Evolutionary conservation across 2,888 invertebrate genomes (phyloP).

Genomic region (Drosophila sordidapex): DNA sequence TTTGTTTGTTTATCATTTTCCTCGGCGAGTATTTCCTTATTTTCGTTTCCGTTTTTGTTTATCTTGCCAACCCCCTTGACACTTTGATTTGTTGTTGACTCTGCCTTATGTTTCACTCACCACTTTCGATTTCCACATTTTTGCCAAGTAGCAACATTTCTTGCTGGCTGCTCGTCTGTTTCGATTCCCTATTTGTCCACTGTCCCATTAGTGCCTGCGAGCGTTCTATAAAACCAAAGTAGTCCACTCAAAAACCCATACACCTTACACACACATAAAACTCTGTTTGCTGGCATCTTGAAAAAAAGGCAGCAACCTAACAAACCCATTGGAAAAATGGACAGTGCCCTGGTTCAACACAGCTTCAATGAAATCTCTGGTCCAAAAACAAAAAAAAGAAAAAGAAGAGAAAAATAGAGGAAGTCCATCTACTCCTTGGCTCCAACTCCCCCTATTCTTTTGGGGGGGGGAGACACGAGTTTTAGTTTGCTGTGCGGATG

Average conservation of each 20-base stretch:
- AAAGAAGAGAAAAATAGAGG: neutral
- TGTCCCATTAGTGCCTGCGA: slow-evolving; percentile 35
- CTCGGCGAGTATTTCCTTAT: slow-evolving; percentile 19
- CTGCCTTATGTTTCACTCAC: slow-evolving; percentile 51
- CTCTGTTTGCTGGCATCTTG: slow-evolving; percentile 23
- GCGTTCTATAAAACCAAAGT: slow-evolving; percentile 67
- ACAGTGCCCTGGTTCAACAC: slow-evolving; percentile 44
- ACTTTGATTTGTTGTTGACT: slow-evolving; percentile 64
- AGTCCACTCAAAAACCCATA: slow-evolving; percentile 70
- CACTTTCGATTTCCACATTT: slow-evolving; percentile 50
- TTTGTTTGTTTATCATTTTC: slow-evolving; percentile 30
- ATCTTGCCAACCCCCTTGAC: slow-evolving; percentile 49
- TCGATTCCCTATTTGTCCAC: slow-evolving; percentile 18
- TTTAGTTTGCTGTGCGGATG: slow-evolving; percentile 45
- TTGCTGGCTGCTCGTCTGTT: slow-evolving; percentile 13
- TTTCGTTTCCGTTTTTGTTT: slow-evolving; percentile 50
- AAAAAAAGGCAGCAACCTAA: slow-evolving; percentile 33
- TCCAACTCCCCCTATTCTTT: neutral
- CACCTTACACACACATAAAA: slow-evolving; percentile 29
- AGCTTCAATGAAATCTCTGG: slow-evolving; percentile 13
- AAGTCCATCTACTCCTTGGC: slow-evolving; percentile 20
- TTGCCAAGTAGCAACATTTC: slow-evolving; percentile 10
- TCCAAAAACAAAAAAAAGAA: neutral
- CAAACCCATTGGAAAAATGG: slow-evolving; percentile 52
- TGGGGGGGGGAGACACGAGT: slow-evolving; percentile 1